Base-by-base conservation (phyloP, 2,888 invertebrate species). In the Tachystola acroxantha region DNA sequence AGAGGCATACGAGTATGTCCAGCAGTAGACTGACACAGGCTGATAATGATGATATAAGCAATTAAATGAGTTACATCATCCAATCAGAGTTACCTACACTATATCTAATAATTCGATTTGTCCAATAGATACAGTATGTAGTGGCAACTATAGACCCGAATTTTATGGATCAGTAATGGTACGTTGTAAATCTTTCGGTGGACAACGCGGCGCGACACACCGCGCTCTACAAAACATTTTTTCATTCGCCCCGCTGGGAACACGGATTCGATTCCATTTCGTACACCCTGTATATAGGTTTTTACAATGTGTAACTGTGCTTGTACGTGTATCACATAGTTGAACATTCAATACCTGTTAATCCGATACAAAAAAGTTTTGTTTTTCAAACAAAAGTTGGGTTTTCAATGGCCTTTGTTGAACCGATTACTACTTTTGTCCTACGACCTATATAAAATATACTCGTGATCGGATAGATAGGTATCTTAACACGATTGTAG, bases 131-230 rank as follows among this genome's bases (percentile, higher is more conserved):
- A n/a, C n/a, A n/a, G n/a, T n/a, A n/a, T 24, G 24, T 37, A 37
- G 30, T 16, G 16, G 16, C 16, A 16, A n/a, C 16, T 10, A 6
- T 27, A 27, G 11, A 6, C 46, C 36, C 47, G 38, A 53, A 36
- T 44, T 50, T 56, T 55, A 59, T 57, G 57, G 43, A 60, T 51
- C 62, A 58, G 68, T 77, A 81, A 79, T 81, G 79, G 79, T 67
- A 69, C 50, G 72, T 52, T 69, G 76, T 81, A 82, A 80, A 82
- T 81, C 80, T 80, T 70, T 58, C 65, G 65, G 64, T 64, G 74
- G 76, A 74, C 80, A 77, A 66, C 62, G 58, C 63, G 61, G 57
- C 65, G 54, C n/a, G n/a, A n/a, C n/a, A n/a, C n/a, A n/a, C n/a
- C n/a, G 40, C 45, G 53, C 61, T 57, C 63, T 64, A 71, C 70